Conservation (phyloP, 2,888 invertebrate genomes). For the Brachylomia viminalis region DNA sequence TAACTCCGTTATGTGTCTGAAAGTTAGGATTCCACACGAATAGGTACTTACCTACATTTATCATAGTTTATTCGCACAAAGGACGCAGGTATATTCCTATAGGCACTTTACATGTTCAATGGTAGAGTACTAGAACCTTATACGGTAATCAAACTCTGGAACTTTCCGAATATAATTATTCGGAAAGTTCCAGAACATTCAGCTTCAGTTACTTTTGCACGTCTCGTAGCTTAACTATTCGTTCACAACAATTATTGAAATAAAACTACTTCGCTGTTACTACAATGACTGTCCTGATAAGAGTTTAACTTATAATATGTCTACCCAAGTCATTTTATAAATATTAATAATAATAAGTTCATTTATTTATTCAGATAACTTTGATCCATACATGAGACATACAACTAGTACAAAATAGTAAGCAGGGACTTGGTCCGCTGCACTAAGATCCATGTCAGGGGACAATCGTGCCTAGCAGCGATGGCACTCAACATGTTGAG, state of each 20-base stretch:
- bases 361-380: too few relatives aligned
- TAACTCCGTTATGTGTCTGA: neutral
- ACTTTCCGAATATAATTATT: conserved; percentile 5
- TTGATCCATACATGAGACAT: too few relatives aligned
- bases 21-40: neutral
- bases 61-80: neutral
- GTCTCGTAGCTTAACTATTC: neutral
- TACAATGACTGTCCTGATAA: neutral
- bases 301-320: neutral
- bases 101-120: neutral
- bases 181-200: too few relatives aligned
- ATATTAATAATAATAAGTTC: too few relatives aligned
- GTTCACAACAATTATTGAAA: conserved; percentile 3
- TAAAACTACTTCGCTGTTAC: conserved; percentile 11
- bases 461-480: too few relatives aligned
- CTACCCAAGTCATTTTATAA: too few relatives aligned
- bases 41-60: too few relatives aligned
- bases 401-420: too few relatives aligned
- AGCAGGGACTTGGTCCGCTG: too few relatives aligned
- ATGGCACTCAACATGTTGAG: too few relatives aligned
- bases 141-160: neutral
- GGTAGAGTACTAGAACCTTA: too few relatives aligned
- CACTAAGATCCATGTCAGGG: too few relatives aligned
- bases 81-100: neutral
- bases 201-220: neutral